Evolutionary conservation across 2,113 vertebrate genomes (phyloP).

Genomic region (Equus quagga): DNA sequence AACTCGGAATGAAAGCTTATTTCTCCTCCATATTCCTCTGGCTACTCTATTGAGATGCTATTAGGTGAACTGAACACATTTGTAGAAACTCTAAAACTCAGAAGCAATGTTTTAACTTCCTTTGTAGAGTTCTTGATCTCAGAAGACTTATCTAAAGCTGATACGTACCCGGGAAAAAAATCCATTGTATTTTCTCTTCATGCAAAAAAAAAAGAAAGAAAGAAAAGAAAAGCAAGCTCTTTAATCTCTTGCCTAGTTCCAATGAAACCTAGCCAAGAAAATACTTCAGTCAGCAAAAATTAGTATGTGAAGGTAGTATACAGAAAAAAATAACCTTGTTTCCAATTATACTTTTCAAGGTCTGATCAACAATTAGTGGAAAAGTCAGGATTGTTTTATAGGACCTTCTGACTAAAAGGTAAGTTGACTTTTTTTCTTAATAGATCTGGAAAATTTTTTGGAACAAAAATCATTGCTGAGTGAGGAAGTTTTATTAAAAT

Average conservation of each 20-base stretch:
- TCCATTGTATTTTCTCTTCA: neutral
- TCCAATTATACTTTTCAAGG: conserved; percentile 66
- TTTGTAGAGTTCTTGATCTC: conserved; percentile 42
- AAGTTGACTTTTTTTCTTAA: conserved; percentile 39
- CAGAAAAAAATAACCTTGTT: conserved; percentile 54
- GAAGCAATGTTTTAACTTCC: conserved; percentile 47
- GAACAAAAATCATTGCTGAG: conserved; percentile 10
- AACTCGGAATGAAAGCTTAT: conserved; percentile 22
- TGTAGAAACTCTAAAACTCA: conserved; percentile 39
- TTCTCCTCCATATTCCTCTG: conserved; percentile 33
- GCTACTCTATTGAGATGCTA: neutral
- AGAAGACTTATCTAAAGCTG: conserved; percentile 64
- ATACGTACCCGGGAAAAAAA: neutral
- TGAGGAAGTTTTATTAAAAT: conserved; percentile 58
- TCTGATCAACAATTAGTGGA: conserved; percentile 47
- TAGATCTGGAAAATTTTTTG: neutral
- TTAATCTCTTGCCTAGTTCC: conserved; percentile 65
- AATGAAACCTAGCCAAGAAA: conserved; percentile 66
- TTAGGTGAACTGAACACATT: conserved; percentile 37
- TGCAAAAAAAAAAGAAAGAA: neutral
- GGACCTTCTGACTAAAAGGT: conserved; percentile 49
- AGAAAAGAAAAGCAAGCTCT: conserved; percentile 20
- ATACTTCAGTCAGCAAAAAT: conserved; percentile 59
- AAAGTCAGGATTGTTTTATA: conserved; percentile 21
- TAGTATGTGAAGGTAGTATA: conserved; percentile 38